Evolutionary conservation across 2,888 invertebrate species (phyloP).

Genomic region (Colostygia pectinataria): DNA sequence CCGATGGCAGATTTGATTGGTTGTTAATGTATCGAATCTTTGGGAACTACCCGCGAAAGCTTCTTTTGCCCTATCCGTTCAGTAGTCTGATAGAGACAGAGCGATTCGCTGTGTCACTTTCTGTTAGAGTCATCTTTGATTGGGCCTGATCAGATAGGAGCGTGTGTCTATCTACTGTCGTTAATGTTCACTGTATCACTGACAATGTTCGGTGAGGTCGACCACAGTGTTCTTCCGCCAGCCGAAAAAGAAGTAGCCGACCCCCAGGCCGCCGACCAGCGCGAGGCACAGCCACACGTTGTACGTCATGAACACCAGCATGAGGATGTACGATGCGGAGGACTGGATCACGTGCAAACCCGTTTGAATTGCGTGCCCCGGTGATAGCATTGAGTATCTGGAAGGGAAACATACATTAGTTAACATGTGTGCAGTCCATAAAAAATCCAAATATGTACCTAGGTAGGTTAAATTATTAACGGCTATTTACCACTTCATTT

Average conservation of each 20-base stretch:
- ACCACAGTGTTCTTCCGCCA: constrained; percentile 96
- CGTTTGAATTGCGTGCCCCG: constrained; percentile 92
- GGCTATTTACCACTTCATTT: no score
- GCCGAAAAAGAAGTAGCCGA: constrained; percentile 97
- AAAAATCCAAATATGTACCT: no score
- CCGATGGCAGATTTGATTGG: no score
- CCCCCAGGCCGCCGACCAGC: constrained; percentile 93
- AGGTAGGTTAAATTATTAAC: no score
- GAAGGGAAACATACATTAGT: constrained; percentile 32
- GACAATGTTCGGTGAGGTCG: constrained; percentile 96
- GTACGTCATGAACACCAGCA: constrained; percentile 99
- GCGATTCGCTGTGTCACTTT: no score
- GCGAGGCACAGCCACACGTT: constrained; percentile 96
- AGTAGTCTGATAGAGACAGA: no score
- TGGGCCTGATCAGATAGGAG: neutral
- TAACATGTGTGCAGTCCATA: no score
- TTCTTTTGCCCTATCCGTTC: no score
- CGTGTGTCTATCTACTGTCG: neutral
- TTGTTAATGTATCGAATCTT: no score
- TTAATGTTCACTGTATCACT: constrained; percentile 74
- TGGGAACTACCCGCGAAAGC: no score
- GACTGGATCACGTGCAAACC: constrained; percentile 94
- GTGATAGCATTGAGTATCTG: constrained; percentile 92
- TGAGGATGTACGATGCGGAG: constrained; percentile 94
- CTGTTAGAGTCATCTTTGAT: no score